Base-by-base conservation (phyloP, 2,797 vertebrate species). In the Sarcoramphus papa region DNA sequence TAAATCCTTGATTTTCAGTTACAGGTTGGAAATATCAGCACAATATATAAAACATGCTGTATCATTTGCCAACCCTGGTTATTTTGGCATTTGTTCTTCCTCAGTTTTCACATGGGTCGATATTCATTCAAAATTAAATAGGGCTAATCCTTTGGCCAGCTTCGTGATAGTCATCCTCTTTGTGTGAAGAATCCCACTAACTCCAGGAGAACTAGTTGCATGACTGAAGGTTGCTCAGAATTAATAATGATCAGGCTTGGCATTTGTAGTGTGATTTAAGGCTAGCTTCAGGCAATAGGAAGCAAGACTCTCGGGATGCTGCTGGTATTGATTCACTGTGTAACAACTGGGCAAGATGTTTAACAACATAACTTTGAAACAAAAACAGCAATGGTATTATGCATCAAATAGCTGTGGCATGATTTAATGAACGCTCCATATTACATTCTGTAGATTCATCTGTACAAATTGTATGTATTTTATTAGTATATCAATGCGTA, bases 1-100 rank as follows among this genome's bases (percentile, higher is more conserved):
- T 75, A 78, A 62, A 78, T 33, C 33, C n/a, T 89, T 33, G 30
- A 63, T 94, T 87, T 94, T 77, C 45, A 33, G 17, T 69, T 90
- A 68, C 19, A 51, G 18, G 31, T 8, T 47, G 27, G 14, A 67
- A 7, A 41, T 62, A 76, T 23, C 57, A 88, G n/a, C 51, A 51
- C 41, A 77, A 47, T 19, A 45, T 27, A 60, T 19, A 59, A 23
- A 82, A 69, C 35, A 48, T 45, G 18, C 20, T 47, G 17, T 24
- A 7, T 59, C 23, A 84, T 70, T 94, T 93, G 17, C 31, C 35
- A 73, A 6, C 22, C 4, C n/a, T 77, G 7, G 7, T 59, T 68
- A 37, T 94, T 92, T 20, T 43, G 35, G 8, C 12, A 9, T 85
- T 79, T 75, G 23, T 51, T 80, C 22, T 57, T 90, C 41, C 53